These are phyloP conservation scores for Mastigias papua DNA, from an alignment of 30 jellyfish, hydroid and myxozoan species.

Conservation along the genomic window DNA sequence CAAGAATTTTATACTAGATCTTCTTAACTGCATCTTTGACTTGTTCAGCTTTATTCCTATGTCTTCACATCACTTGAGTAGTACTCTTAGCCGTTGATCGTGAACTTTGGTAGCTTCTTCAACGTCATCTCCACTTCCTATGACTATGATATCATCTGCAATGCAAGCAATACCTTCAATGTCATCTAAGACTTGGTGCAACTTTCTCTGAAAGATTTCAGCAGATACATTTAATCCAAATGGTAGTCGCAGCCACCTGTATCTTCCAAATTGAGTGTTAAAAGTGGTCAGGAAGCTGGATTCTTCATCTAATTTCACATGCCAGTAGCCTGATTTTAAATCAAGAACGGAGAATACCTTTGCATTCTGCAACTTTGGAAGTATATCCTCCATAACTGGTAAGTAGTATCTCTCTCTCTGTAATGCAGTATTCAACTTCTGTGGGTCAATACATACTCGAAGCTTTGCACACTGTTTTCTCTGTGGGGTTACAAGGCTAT, in stretches of 20 bases:
- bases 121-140: constrained; percentile 19
- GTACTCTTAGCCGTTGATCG: constrained; percentile 24
- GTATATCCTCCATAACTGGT: constrained; percentile 58
- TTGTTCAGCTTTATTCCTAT: constrained; percentile 61
- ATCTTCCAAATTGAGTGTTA: constrained; percentile 52
- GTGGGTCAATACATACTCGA: constrained; percentile 66
- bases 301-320: constrained; percentile 55
- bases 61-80: constrained; percentile 43
- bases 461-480: constrained; percentile 43
- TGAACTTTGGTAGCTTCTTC: constrained; percentile 44
- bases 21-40: constrained; percentile 29
- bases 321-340: constrained; percentile 64
- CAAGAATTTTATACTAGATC: constrained; percentile 42
- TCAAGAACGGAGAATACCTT: constrained; percentile 67
- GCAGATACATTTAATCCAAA: constrained; percentile 45
- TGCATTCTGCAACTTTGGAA: constrained; percentile 65
- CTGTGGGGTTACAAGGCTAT: constrained; percentile 52
- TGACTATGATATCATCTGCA: constrained; percentile 30
- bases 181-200: constrained; percentile 17
- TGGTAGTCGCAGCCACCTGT: constrained; percentile 63
- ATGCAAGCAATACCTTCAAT: not conserved
- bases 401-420: constrained; percentile 57
- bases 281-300: constrained; percentile 68
- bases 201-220: constrained; percentile 55
- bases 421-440: constrained; percentile 46